Evolutionary conservation across 1,140 invertebrate species (phyloP).

Genomic region (Drepana arcuata): DNA sequence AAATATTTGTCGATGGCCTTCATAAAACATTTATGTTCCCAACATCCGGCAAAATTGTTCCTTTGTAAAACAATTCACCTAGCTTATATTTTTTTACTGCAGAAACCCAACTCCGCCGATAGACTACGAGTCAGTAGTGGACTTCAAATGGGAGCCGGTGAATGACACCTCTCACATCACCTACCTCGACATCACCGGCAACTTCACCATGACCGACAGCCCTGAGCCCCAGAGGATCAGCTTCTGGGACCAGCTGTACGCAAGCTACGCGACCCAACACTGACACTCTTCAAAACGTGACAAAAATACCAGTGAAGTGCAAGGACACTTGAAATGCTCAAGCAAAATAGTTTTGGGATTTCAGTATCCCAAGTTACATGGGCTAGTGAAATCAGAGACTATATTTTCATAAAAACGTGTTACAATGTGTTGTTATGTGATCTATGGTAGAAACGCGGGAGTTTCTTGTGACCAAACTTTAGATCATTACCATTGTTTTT

Average conservation of each 20-base stretch:
- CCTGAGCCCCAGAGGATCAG: conserved; percentile 69
- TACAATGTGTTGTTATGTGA: not conserved
- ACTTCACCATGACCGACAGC: conserved; percentile 62
- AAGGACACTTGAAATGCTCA: not conserved
- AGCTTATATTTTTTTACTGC: too few relatives aligned
- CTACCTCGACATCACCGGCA: conserved; percentile 72
- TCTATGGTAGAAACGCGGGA: too few relatives aligned
- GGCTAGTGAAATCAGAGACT: too few relatives aligned
- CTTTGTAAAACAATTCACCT: too few relatives aligned
- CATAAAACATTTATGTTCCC: too few relatives aligned
- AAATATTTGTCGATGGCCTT: too few relatives aligned
- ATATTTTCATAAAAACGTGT: not conserved
- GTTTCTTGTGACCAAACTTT: too few relatives aligned
- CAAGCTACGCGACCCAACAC: conserved; percentile 50
- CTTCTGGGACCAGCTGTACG: conserved; percentile 75
- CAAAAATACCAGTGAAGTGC: conserved; percentile 5
- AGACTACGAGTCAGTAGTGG: conserved; percentile 58
- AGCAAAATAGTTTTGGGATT: conserved; percentile 1
- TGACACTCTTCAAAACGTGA: conserved; percentile 4
- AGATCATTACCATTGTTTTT: too few relatives aligned
- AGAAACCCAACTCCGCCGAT: conserved; percentile 73
- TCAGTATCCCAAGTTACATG: too few relatives aligned
- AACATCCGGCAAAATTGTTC: too few relatives aligned
- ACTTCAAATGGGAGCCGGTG: conserved; percentile 72
- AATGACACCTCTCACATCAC: conserved; percentile 63